Percentiles rank a stretch among this genome's conserved stretches.
Evolutionary conservation across 2,797 vertebrate species (phyloP).

Genomic region (Sebastiscus albofasciatus): DNA sequence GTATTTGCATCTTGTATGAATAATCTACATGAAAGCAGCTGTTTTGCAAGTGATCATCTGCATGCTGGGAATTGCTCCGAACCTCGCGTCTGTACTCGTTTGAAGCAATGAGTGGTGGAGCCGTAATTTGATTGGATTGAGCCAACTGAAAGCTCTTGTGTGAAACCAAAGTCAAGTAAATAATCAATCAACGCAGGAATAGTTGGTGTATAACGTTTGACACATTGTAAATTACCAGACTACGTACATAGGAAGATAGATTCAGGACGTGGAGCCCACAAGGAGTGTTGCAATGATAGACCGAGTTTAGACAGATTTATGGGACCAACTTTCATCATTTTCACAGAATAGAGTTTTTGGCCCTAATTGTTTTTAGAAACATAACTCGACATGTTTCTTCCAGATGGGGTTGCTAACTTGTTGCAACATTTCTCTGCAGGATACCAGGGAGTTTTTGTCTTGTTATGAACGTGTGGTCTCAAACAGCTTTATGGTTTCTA

Average conservation of each 20-base stretch:
- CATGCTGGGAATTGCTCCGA: slow-evolving; percentile 1
- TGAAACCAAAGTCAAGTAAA: background rate
- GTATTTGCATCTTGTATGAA: background rate
- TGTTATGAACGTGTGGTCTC: background rate
- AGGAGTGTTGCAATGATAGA: background rate
- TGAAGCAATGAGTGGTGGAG: background rate
- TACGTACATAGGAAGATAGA: background rate
- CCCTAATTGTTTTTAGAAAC: background rate
- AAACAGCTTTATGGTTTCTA: background rate
- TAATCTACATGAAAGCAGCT: slow-evolving; percentile 21
- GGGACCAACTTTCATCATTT: background rate
- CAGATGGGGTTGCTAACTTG: background rate
- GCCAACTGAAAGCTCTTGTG: background rate
- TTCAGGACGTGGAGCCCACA: background rate
- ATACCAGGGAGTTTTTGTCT: background rate
- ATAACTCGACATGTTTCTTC: background rate
- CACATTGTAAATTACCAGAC: background rate
- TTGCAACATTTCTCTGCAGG: too few relatives aligned
- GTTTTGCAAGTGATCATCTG: background rate
- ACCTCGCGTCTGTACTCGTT: background rate
- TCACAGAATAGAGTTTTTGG: background rate
- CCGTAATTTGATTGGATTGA: background rate
- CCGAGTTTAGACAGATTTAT: background rate
- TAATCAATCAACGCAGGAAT: background rate
- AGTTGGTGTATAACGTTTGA: background rate